Base-by-base conservation (phyloP, 2,113 vertebrate species). In the Fulica atra region DNA sequence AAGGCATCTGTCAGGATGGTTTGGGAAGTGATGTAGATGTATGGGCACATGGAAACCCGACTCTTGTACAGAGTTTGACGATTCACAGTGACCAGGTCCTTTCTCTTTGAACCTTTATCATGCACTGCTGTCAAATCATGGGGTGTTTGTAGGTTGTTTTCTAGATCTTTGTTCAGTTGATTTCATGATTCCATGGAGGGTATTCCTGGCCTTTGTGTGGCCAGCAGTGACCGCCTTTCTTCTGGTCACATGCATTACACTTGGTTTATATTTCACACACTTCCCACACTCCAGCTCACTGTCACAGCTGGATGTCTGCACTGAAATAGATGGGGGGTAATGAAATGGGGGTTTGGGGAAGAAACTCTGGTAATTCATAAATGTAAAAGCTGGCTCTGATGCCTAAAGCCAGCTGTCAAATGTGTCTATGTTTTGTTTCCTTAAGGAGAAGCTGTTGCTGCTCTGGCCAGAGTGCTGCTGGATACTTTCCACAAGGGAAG, bases 1-100 rank as follows among this genome's bases (percentile, higher is more conserved):
- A 10, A 28, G 38, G 25, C 9, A 10, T 63, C 35, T 40, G 36
- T 46, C 9, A 25, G 38, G 15, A n/a, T n/a, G n/a, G 14, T 51
- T 28, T 33, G 44, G 36, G 23, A 59, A 38, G 16, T 1, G 1
- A 10, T 51, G 9, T 1, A 82, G 42, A 9, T 35, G 15, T 29
- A 21, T 2, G 6, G 29, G 6, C 42, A 7, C 3, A 2, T 4
- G n/a, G 48, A 35, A 51, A 53, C 11, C 2, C 11, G 46, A 42
- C 35, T 63, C 50, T 38, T 46, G 44, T 19, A 50, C 54, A 36
- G 24, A 31, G 8, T 29, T 66, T 61, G 56, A 76, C 50, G 31
- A 0, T 35, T 60, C 65, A 6, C 59, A 10, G 16, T 35, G 44
- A 40, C 38, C 29, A 31, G 14, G 21, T 40, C 31, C 35, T 76